Base-by-base conservation (phyloP, 2,113 vertebrate species). In the Stercorarius parasiticus region DNA sequence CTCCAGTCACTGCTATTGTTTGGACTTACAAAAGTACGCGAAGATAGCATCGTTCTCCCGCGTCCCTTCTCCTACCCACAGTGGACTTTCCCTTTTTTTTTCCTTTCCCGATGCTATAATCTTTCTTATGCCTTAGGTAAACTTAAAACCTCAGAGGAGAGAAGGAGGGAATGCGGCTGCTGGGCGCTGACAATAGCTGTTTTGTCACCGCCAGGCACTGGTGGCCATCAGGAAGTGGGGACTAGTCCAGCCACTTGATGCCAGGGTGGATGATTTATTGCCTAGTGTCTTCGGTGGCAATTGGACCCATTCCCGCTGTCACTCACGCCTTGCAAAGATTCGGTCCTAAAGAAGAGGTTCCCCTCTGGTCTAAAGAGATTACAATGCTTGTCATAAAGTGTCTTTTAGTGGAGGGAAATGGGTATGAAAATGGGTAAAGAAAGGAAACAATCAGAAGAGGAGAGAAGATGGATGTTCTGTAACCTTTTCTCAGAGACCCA, bases 211-310 rank as follows among this genome's bases (percentile, higher is more conserved):
- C 98, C 96, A 97, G 98, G 98, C 98, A 88, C 97, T 98, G 98
- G 98, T 99, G 98, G 98, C 98, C 96, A 98, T 98, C 98, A 98
- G 99, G 98, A 99, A 99, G 98, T 98, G 95, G 91, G 98, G 98
- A 97, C 95, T 61, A 94, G 96, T 95, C 98, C 98, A 98, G 98
- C 89, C 97, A 97, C 97, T 97, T 70, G 98, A 97, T 99, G 99
- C 98, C 98, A 99, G 98, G 98, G 76, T 97, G 98, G 98, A 99
- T 99, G 99, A 99, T 99, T 99, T 99, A 99, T 99, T 99, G 98
- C 98, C 98, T 98, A 97, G 98, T 99, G 99, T 99, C 98, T 97
- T 99, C 97, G 49, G 98, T 99, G 98, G 99, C 98, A 98, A 98
- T 99, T 99, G 99, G 99, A 99, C 97, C 97, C 97, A 98, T 98